Percentiles rank a stretch among this genome's conserved stretches.
Conservation (phyloP, 92 coral and sea anemone species). For the Isaurus tuberculatus region DNA sequence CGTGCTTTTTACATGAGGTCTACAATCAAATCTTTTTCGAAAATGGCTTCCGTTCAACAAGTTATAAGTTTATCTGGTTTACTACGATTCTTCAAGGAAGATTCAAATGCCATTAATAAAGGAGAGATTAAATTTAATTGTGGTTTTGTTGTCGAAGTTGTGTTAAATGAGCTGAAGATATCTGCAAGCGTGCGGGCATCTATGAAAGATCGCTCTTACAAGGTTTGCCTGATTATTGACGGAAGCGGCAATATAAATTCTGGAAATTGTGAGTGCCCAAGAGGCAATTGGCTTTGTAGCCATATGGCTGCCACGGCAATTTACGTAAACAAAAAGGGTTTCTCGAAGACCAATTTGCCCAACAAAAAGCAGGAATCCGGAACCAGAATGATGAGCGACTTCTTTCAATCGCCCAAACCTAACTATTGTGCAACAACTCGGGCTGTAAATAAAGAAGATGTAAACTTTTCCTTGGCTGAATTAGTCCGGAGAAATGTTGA, state of each 20-base stretch:
- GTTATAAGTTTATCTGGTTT: conserved; percentile 32
- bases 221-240: conserved; percentile 12
- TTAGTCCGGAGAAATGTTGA: conserved; percentile 1
- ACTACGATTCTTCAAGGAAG: conserved; percentile 39
- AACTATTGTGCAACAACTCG: conserved; percentile 42
- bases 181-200: conserved; percentile 53
- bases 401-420: conserved; percentile 42
- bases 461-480: conserved; percentile 30
- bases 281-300: conserved; percentile 48
- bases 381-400: conserved; percentile 34
- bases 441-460: conserved; percentile 8
- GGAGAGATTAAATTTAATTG: conserved; percentile 46
- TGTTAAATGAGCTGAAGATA: conserved; percentile 11
- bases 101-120: conserved; percentile 29
- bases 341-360: conserved; percentile 52
- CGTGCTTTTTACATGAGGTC: conserved; percentile 11
- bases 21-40: neutral
- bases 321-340: conserved; percentile 39
- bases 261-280: conserved; percentile 37
- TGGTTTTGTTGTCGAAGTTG: conserved; percentile 36
- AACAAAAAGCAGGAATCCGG: conserved; percentile 35
- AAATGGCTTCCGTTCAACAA: conserved; percentile 24
- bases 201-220: conserved; percentile 47
- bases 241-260: conserved; percentile 21
- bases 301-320: conserved; percentile 58